Base-by-base conservation (phyloP, 2,888 invertebrate genomes). In the Trachelus tabidus region DNA sequence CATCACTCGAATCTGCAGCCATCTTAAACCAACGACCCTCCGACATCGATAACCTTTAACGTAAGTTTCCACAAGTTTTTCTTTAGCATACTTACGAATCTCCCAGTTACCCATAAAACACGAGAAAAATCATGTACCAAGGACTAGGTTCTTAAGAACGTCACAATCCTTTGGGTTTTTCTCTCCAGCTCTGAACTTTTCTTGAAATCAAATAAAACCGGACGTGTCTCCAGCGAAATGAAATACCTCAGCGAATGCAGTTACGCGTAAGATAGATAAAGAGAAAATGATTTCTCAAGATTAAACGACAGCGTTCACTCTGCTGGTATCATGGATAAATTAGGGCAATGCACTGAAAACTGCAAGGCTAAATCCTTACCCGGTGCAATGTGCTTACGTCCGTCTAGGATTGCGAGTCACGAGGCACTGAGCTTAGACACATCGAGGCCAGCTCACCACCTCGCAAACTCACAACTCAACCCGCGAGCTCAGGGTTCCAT, bases 371-470 rank as follows among this genome's bases (percentile, higher is more conserved):
- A 77, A 81, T 81, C 73, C 80, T 83, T 80, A 80, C 80, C 78
- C 77, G 37, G 82, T 81, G 81, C 81, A 83, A 83, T 82, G 82
- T 82, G 83, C 83, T 84, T 83, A 81, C 80, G 84, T 85, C 89
- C 89, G 89, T 77, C 84, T 86, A 82, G 87, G 85, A 87, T 88
- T 89, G 87, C 89, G 87, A 89, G 87, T 87, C 89, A 89, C 89
- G 87, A 87, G 86, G 86, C 84, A 90, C 89, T 90, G 87, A 89
- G 89, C 88, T 89, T 86, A 87, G 87, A 88, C 87, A 89, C 86
- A 89, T 89, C 83, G 84, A 87, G 87, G 89, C 88, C 87, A 88
- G 83, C 84, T 84, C 83, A 85, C 82, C 82, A 84, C 85, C 84
- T 86, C 85, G 79, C 81, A 80, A 83, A 85, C 86, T 86, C 86